A percentile compares a stretch with the other conserved stretches of the same genome.
Conservation (phyloP, 2,113 vertebrate genomes). For the Pipa parva region DNA sequence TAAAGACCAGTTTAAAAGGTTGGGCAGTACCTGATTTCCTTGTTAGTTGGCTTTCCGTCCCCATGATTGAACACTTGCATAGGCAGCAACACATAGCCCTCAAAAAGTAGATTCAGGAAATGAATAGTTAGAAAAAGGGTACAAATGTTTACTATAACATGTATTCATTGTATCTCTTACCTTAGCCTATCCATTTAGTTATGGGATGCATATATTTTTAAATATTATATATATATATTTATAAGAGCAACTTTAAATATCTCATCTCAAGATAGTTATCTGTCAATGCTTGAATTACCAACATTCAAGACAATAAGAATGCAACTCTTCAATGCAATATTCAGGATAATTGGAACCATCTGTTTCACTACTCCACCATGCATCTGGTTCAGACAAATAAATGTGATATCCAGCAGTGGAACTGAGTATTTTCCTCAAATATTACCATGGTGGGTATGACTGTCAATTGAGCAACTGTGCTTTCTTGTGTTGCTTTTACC, state of each 20-base stretch:
- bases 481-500: constrained; percentile 6
- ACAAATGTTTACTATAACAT: no score
- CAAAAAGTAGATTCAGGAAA: no score
- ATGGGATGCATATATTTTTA: neutral
- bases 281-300: constrained; percentile 18
- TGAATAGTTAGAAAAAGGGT: no score
- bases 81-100: no score
- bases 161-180: neutral
- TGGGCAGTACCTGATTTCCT: no score
- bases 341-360: constrained; percentile 22
- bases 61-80: no score
- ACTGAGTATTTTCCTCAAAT: constrained; percentile 14
- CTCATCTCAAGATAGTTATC: constrained; percentile 11
- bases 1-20: no score
- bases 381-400: constrained; percentile 25
- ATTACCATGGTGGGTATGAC: constrained; percentile 19
- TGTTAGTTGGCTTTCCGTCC: no score
- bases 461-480: constrained; percentile 1
- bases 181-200: neutral
- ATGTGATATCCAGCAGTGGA: constrained; percentile 14
- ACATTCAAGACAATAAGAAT: constrained; percentile 14
- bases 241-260: neutral
- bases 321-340: constrained; percentile 20
- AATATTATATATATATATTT: neutral
- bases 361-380: constrained; percentile 4